Evolutionary conservation across 1,140 invertebrate species (phyloP).

Genomic region (Gyrodactylus bullatarudis): DNA sequence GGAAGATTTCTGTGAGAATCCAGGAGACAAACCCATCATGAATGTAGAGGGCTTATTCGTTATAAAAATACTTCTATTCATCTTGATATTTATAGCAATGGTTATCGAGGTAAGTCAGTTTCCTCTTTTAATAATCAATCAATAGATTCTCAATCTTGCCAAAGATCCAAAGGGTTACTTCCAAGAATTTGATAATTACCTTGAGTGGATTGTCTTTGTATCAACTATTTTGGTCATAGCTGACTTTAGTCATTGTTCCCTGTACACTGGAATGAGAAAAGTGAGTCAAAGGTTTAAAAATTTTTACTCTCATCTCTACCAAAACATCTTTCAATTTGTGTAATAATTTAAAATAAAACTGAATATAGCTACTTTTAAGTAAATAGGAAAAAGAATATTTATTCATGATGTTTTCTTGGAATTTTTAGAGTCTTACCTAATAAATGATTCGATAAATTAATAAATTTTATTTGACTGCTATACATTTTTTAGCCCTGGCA

Average conservation of each 20-base stretch:
- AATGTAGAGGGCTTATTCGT: not conserved
- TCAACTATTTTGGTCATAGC: conserved; percentile 13
- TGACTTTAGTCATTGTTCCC: conserved; percentile 13
- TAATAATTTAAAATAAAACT: no score
- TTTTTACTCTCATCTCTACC: no score
- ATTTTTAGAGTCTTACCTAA: no score
- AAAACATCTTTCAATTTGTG: no score
- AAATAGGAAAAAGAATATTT: no score
- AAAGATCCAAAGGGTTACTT: not conserved
- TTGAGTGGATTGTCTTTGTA: conserved; percentile 17
- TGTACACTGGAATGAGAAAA: conserved; percentile 11
- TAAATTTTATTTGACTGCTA: no score
- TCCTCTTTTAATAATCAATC: not conserved
- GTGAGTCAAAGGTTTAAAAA: conserved; percentile 8
- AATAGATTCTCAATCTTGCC: not conserved
- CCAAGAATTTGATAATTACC: conserved; percentile 13
- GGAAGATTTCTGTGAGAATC: not conserved
- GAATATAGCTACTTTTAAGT: no score
- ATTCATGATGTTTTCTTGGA: no score
- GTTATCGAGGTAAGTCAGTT: not conserved
- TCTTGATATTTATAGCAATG: not conserved
- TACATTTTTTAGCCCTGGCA: conserved; percentile 8
- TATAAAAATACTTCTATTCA: not conserved
- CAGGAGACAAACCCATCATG: not conserved
- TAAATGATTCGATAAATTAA: no score